These are phyloP conservation scores for Beris morrisii DNA, from an alignment of 2,888 invertebrate genomes.

Conservation along the genomic window DNA sequence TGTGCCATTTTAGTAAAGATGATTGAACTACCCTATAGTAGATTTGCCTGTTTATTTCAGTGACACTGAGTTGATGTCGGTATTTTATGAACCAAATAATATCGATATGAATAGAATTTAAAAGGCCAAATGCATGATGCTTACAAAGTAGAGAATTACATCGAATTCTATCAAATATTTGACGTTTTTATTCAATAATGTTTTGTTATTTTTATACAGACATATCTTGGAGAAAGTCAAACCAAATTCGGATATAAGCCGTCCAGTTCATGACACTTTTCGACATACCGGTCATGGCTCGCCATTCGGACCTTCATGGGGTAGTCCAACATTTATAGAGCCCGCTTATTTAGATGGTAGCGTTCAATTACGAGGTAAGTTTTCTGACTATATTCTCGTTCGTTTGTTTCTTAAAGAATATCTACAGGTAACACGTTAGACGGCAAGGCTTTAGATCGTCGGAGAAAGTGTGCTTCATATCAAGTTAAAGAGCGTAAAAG, in stretches of 20 bases:
- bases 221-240: constrained; percentile 71
- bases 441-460: constrained; percentile 47
- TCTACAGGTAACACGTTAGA: constrained; percentile 19
- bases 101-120: too few relatives aligned
- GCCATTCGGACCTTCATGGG: constrained; percentile 80
- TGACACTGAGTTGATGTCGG: too few relatives aligned
- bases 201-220: constrained; percentile 43
- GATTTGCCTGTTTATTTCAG: too few relatives aligned
- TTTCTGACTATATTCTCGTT: background rate
- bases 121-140: too few relatives aligned
- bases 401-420: background rate
- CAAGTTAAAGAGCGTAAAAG: constrained; percentile 54
- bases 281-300: constrained; percentile 80
- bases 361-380: constrained; percentile 44
- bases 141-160: too few relatives aligned
- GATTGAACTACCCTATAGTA: too few relatives aligned
- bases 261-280: constrained; percentile 77
- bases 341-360: constrained; percentile 65
- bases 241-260: constrained; percentile 75
- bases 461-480: constrained; percentile 54
- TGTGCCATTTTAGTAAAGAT: too few relatives aligned
- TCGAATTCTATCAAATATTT: too few relatives aligned
- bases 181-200: too few relatives aligned
- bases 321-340: constrained; percentile 77
- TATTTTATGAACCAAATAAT: too few relatives aligned